Base-by-base conservation (phyloP, 2,888 invertebrate species). In the Stenichneumon culpator region DNA sequence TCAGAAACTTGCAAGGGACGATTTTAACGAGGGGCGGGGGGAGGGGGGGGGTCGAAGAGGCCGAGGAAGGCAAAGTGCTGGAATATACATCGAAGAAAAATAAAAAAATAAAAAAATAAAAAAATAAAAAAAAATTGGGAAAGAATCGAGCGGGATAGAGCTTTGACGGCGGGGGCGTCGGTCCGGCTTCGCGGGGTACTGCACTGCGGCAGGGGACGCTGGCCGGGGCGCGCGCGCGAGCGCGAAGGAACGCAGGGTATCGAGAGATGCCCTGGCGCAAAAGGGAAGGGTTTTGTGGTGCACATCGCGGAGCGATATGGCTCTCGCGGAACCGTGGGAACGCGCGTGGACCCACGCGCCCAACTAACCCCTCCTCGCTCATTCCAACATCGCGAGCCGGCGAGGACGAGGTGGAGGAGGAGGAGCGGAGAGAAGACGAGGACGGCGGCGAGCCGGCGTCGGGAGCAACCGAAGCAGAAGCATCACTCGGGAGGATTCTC, bases 261-360 rank as follows among this genome's bases (percentile, higher is more conserved):
- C 70, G 65, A 39, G 69, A 72, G 82, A 83, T 81, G 82, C 72
- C 44, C 44, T 69, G 90, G 88, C 89, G 86, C 86, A 88, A 89
- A 89, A 82, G 80, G 68, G 81, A 68, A 85, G 83, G 81, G 79
- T 84, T 72, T 68, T 83, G 79, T 84, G 86, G 86, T 82, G 86
- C 81, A 86, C 84, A 74, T 63, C 75, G 82, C 91, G 91, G 92
- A 91, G 92, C 92, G 93, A 93, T 93, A 93, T 92, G 92, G 92
- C 91, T 88, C 91, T 88, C 82, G 92, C 90, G 79, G 91, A 92
- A 93, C 92, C 93, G 93, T 93, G 93, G 93, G 93, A 93, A 93
- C 93, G 91, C 91, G 90, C 91, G 93, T 93, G 92, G 93, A 90
- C 92, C 93, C 93, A 93, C 93, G 93, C 93, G 93, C 92, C 93